Percentiles rank a stretch among this genome's conserved stretches.
phyloP scores from a whole-genome alignment of 2,797 vertebrate species.

The Channallabes apus region DNA sequence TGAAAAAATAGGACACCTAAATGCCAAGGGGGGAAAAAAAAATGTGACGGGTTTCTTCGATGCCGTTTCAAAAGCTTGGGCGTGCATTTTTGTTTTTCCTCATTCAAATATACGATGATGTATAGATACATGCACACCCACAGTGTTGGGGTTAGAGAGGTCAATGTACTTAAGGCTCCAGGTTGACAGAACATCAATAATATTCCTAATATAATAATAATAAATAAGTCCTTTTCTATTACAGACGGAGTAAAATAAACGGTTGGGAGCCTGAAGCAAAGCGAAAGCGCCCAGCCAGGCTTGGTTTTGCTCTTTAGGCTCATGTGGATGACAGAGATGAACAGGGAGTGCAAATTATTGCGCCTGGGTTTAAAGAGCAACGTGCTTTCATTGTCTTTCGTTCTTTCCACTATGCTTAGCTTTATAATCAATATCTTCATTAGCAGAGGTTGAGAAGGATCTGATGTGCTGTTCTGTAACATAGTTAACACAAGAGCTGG shows the following conservation, averaged over 20 bases:
- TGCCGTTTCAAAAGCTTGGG: constrained; percentile 20
- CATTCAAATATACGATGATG: not conserved
- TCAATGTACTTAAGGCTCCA: constrained; percentile 53
- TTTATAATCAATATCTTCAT: constrained; percentile 46
- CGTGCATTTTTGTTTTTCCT: constrained; percentile 16
- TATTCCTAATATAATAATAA: constrained; percentile 50
- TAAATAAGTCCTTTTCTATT: constrained; percentile 38
- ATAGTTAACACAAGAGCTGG: constrained; percentile 33
- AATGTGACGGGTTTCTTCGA: constrained; percentile 27
- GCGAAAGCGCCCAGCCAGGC: not conserved
- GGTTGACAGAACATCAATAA: constrained; percentile 59
- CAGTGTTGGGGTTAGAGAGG: constrained; percentile 38
- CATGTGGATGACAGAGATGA: not conserved
- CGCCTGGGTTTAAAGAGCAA: not conserved
- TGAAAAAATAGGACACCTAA: constrained; percentile 35
- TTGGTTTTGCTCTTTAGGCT: not conserved
- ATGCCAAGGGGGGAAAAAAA: constrained; percentile 32
- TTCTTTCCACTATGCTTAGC: not conserved
- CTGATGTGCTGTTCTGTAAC: constrained; percentile 30
- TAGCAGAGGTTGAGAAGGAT: constrained; percentile 25
- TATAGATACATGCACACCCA: constrained; percentile 1
- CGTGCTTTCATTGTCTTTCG: constrained; percentile 24
- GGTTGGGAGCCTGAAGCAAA: constrained; percentile 18
- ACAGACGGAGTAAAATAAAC: constrained; percentile 39
- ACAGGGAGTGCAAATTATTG: not conserved